Base-by-base conservation (phyloP, 2,797 vertebrate genomes). In the Acanthopagrus latus region DNA sequence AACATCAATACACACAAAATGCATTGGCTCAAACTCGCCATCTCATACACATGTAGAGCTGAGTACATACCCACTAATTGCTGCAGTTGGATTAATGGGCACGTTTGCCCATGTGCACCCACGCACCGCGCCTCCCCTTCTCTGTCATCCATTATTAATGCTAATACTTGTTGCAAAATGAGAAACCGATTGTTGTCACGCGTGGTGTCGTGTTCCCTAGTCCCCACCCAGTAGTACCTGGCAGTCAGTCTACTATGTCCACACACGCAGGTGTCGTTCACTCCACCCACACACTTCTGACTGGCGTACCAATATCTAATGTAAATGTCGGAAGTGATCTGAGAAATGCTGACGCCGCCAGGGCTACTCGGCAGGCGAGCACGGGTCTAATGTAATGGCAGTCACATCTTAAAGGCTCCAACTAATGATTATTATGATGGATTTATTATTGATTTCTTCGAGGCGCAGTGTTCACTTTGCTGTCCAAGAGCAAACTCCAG, bases 141-240 rank as follows among this genome's bases (percentile, higher is more conserved):
- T 50, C 57, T 86, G 64, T 81, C 89, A 86, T 93, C 75, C 74
- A 92, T 94, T 92, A 94, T 92, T 92, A 80, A 93, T 86, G 62
- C 52, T 71, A 55, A 56, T 87, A 88, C 83, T 91, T 90, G 87
- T 90, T 90, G 87, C 65, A 81, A 81, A 88, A 85, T 72, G 76
- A 71, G 71, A 82, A 63, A 73, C 74, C 66, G 62, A 66, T 50
- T 80, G 69, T 68, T 33, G 27, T 83, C 74, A 87, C 80, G 62
- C 66, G 29, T 27, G 78, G 87, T 86, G 76, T 91, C 76, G 60
- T 79, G 74, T 93, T 93, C 50, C 75, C 46, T 5, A 14, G 60
- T n/a, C 44, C 71, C 51, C 64, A 51, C 70, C 63, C 73, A 69
- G 14, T 13, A 56, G 23, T 48, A 51, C 68, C 63, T 73, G 63